These are phyloP conservation scores for Harpalus rufipes DNA, from an alignment of 2,888 invertebrate species.

Conservation along the genomic window DNA sequence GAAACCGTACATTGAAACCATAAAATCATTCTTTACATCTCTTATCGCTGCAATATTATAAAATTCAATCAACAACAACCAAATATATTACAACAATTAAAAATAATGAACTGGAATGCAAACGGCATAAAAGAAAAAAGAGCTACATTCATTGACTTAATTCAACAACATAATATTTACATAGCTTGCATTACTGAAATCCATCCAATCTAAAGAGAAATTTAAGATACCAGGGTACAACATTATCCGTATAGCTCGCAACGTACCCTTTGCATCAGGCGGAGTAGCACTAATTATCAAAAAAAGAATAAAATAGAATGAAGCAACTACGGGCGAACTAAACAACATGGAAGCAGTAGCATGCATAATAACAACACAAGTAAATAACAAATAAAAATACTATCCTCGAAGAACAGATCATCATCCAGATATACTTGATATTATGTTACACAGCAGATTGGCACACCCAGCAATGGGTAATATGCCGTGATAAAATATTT, in stretches of 20 bases:
- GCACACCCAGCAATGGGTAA: too few species aligned
- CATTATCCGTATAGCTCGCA: conserved; percentile 4
- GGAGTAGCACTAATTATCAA: conserved; percentile 55
- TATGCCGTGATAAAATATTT: too few species aligned
- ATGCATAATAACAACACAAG: not conserved
- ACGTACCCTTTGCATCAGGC: conserved; percentile 32
- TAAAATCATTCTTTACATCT: conserved; percentile 7
- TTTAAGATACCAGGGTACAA: conserved; percentile 60
- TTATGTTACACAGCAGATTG: too few species aligned
- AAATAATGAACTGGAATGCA: conserved; percentile 63
- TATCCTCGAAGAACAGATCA: conserved; percentile 58
- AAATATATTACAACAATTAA: conserved; percentile 50
- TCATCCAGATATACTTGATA: conserved; percentile 63
- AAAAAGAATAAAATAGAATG: conserved; percentile 39
- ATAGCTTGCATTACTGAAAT: conserved; percentile 56
- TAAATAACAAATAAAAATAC: conserved; percentile 41
- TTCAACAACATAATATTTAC: conserved; percentile 51
- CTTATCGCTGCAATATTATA: conserved; percentile 14
- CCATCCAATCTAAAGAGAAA: conserved; percentile 38
- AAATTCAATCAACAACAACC: conserved; percentile 5
- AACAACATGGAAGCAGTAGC: not conserved
- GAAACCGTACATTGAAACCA: conserved; percentile 44
- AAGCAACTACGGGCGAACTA: not conserved
- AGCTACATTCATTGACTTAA: conserved; percentile 58
- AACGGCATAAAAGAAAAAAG: conserved; percentile 56